Percentiles rank a stretch among this genome's conserved stretches.
Evolutionary conservation across 37 sponge, comb jelly and placozoan species (phyloP).

Genomic region (Cladorhizidae sp.): DNA sequence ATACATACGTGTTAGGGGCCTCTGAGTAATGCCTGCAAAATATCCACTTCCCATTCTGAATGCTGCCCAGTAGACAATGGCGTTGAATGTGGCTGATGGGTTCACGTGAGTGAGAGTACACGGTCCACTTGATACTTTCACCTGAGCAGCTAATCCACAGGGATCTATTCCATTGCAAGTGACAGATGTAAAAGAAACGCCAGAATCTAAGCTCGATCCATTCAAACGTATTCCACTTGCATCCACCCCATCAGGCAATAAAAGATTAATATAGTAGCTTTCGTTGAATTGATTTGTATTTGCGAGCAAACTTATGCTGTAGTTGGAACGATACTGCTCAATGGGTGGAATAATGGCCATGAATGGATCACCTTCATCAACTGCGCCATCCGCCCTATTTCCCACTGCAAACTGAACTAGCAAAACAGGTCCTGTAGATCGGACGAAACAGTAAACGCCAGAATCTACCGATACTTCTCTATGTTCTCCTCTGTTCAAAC

Average conservation of each 20-base stretch:
- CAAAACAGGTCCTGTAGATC: conserved; percentile 33
- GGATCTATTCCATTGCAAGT: conserved; percentile 3
- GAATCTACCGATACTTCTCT: not conserved
- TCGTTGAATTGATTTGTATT: not conserved
- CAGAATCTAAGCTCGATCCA: not conserved
- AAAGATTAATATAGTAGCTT: conserved; percentile 25
- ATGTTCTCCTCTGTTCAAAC: conserved; percentile 5
- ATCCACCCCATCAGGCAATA: conserved; percentile 6
- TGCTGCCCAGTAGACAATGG: conserved; percentile 20
- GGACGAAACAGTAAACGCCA: conserved; percentile 9
- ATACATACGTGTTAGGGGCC: conserved; percentile 28
- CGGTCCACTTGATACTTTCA: not conserved
- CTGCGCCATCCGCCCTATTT: conserved; percentile 36
- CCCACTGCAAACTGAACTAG: conserved; percentile 41
- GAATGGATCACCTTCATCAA: conserved; percentile 24
- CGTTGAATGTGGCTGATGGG: conserved; percentile 10
- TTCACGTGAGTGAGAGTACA: conserved; percentile 9
- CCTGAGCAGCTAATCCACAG: conserved; percentile 29
- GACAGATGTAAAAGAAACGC: not conserved
- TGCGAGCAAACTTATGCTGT: conserved; percentile 2
- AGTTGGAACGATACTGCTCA: conserved; percentile 44
- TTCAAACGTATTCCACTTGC: conserved; percentile 9
- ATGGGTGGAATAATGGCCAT: conserved; percentile 57
- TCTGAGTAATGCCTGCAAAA: conserved; percentile 39
- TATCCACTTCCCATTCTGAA: conserved; percentile 36